Base-by-base conservation (phyloP, 2,888 invertebrate species). In the Eurytoma californica region DNA sequence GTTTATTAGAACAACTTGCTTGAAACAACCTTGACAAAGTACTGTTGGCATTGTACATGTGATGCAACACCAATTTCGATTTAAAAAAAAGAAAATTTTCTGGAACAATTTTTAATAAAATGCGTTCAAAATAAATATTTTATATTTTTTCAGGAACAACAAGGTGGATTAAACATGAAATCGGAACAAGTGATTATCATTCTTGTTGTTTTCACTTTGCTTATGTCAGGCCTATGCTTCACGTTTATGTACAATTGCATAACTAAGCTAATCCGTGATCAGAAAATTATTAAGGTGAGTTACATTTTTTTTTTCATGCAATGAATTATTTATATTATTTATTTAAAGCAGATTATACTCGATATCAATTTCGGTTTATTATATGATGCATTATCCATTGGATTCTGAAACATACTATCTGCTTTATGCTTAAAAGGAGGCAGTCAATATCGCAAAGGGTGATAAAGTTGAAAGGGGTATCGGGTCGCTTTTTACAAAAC, bases 211-310 rank as follows among this genome's bases (percentile, higher is more conserved):
- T 97, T 97, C 90, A 95, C 95, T 28, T 91, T 97, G 77, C 96
- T 97, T 82, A 92, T 97, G 73, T 94, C 95, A 60, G 96, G 97
- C 47, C 96, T 97, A 95, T 95, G 95, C 87, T 94, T 95, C 87
- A 95, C 97, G 60, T 96, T 97, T 90, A 92, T 97, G 82, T 96
- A 96, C 91, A 97, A 97, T 88, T 97, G 97, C 90, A 93, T 95
- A 83, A 93, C 95, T 84, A 97, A 97, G 88, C 93, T 97, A 57
- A 93, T 96, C 86, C 94, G 95, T 88, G 97, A 97, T 91, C 97
- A 96, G 87, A 94, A 94, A 86, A 94, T 96, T 85, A 97, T 97
- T 86, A 95, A 95, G 93, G 97, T 96, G 91, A 92, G 93, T 91
- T 18, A 16, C 3, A 65, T 7, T 5, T 57, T 30, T 3, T 24